Conservation (phyloP, 2,113 vertebrate genomes). For the Dolichotis patagonum region DNA sequence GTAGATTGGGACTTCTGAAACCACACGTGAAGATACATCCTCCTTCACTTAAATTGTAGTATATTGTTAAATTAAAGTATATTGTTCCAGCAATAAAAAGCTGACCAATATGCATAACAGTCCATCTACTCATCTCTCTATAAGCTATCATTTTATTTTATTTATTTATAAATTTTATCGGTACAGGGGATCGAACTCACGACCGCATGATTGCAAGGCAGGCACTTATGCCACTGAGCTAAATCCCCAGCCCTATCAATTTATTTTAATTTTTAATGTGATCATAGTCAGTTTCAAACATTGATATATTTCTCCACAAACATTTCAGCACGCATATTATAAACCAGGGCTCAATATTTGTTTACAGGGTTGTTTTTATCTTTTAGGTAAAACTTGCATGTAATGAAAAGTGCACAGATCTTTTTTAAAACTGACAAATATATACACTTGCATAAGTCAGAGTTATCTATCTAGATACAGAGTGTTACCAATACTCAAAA, state of each 20-base stretch:
- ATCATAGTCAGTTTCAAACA: background rate
- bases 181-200: no score
- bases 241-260: background rate
- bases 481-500: background rate
- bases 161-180: no score
- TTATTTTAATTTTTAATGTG: background rate
- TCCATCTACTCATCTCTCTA: background rate
- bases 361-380: background rate
- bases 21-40: background rate
- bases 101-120: background rate
- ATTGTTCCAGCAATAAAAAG: background rate
- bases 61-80: no score
- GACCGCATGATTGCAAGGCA: no score
- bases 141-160: no score
- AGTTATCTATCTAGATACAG: background rate
- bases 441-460: background rate
- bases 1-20: background rate
- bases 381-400: slow-evolving; percentile 14
- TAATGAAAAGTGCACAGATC: background rate
- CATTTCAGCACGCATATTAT: background rate
- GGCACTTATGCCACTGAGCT: no score
- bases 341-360: background rate
- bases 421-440: slow-evolving; percentile 1
- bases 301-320: background rate
- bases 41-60: background rate